Evolutionary conservation across 30 jellyfish, hydroid and myxozoan genomes (phyloP), one percentile per base, ranked within the genome.

Genomic region (Aurelia coerulea): DNA sequence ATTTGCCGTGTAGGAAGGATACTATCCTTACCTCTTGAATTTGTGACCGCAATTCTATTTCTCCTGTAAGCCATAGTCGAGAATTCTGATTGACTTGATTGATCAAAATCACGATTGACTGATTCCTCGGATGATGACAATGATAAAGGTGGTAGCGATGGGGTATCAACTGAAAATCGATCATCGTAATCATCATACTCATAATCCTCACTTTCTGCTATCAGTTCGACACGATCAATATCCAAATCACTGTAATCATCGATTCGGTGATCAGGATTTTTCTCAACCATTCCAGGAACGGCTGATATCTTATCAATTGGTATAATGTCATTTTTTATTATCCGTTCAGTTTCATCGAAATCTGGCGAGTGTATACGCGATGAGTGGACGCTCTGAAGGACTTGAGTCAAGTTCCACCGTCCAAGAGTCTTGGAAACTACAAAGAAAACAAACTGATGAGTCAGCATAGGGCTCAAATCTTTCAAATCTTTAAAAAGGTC

Each of bases 101-200:
- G 92, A 53, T 68, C 83, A 81, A 66, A 66, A 42, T 53, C 90
- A 37, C 56, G 62, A 59, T 71, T 23, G 16, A 71, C 32, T 53
- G 92, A 83, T 58, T 83, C 92, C 32, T 70, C 85, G 10, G 92
- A 83, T 54, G 92, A 83, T 54, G 92, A 62, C 64, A 83, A 16
- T 29, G 92, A 83, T 23, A 83, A 32, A 17, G 92, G 80, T 49
- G 92, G 92, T 11, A 83, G 50, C 12, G 92, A 71, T 5, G 92
- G 92, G 13, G 92, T 83, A 10, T 73, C 80, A 56, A 70, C 92
- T 19, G 92, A 83, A 86, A 86, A 83, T 11, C 71, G 83, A 81
- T 81, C 90, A 35, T 66, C 65, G 39, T 32, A 65, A 62, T 83
- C 79, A 17, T 64, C 86, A 59, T 32, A 69, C 0, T 83, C 85